Conservation (phyloP, 2,888 invertebrate species). For the Eristalis arbustorum region DNA sequence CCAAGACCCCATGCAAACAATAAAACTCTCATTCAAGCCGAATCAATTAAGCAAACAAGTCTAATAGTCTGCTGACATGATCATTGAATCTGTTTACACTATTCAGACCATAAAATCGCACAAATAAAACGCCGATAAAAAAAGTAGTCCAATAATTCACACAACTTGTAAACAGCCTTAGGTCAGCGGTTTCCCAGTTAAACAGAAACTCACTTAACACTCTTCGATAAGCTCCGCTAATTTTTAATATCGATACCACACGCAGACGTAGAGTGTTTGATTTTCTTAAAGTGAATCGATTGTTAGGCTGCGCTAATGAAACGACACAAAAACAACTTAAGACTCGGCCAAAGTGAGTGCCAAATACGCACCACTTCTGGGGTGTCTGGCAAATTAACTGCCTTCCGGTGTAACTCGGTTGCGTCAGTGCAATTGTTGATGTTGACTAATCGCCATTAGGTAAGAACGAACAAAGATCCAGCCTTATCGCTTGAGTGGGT, state of each 20-base stretch:
- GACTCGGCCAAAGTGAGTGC: background rate
- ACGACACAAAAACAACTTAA: conserved; percentile 21
- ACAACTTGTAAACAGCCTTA: background rate
- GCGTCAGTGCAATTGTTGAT: background rate
- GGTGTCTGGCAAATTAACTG: background rate
- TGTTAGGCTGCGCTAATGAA: conserved; percentile 33
- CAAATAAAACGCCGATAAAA: background rate
- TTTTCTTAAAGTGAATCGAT: conserved; percentile 20
- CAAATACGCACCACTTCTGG: background rate
- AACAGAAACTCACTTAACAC: conserved; percentile 50
- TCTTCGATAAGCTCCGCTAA: conserved; percentile 35
- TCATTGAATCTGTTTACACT: background rate
- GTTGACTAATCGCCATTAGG: background rate
- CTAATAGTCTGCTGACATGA: background rate
- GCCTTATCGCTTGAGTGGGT: background rate
- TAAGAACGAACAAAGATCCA: background rate
- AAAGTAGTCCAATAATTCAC: background rate
- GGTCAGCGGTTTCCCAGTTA: conserved; percentile 18
- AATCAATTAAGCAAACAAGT: background rate
- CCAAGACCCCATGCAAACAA: background rate
- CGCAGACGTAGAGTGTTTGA: background rate
- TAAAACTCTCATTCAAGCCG: background rate
- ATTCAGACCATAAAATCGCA: background rate
- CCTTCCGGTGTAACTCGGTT: background rate
- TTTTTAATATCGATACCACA: conserved; percentile 27